Base-by-base conservation (phyloP, 1,140 invertebrate species). In the Phymastichus coffea region DNA sequence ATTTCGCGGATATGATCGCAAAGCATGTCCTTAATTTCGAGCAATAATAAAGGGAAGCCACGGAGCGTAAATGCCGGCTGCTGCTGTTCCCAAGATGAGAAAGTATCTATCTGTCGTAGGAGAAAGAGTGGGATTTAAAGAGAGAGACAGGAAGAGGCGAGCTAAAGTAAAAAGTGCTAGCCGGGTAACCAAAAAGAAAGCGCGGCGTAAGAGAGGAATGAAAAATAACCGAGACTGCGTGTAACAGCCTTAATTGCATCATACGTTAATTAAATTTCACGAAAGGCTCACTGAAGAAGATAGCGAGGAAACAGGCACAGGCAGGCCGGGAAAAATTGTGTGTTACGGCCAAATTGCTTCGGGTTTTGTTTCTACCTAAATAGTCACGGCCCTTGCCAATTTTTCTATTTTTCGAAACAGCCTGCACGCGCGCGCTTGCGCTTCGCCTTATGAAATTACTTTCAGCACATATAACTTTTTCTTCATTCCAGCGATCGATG, bases 41-140 rank as follows among this genome's bases (percentile, higher is more conserved):
- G 30, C 33, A 64, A 63, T 61, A 63, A 64, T 66, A 66, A 63
- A 66, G 53, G 58, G 35, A 61, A 59, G 52, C 49, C 44, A 33
- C 54, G 59, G 59, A 53, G 30, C 57, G 53, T 53, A 60, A 64
- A 57, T 57, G 48, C 51, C 56, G 55, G 65, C 55, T 62, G 65
- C 55, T 62, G 55, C 54, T 40, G 9, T 26, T 14, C 1, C 28
- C 23, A 55, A 43, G 47, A 48, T 51, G 47, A n/a, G n/a, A 44
- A 53, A 25, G 62, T 41, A 57, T 52, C 40, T 57, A 52, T 53
- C 58, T 57, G 43, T 19, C 43, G n/a, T n/a, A n/a, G n/a, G n/a
- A n/a, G n/a, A n/a, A n/a, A n/a, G n/a, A 25, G 44, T 37, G 41
- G n/a, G 62, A 58, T 60, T 55, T 44, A 38, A 56, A 58, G 53